Percentiles rank a stretch among this genome's conserved stretches.
These are phyloP conservation scores for Heteronetta atricapilla DNA, from an alignment of 2,113 vertebrate genomes.

Conservation along the genomic window DNA sequence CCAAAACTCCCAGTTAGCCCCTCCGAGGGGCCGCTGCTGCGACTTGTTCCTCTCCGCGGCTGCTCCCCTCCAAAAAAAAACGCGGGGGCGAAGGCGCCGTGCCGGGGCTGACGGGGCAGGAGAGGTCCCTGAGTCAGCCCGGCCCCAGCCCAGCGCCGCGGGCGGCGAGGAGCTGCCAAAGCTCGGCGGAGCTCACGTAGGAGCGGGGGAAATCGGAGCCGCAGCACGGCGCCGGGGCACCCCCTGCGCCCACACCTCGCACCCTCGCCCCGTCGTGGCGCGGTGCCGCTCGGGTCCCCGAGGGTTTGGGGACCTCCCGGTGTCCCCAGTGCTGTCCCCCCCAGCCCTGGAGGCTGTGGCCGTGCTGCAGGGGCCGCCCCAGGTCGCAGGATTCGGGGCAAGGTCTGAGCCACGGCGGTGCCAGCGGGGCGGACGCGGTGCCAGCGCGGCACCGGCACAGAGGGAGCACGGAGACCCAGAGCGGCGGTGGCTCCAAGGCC, in stretches of 20 bases:
- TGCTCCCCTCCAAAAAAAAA: not conserved
- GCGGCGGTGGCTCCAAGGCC: not conserved
- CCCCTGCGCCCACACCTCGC: not conserved
- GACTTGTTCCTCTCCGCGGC: not conserved
- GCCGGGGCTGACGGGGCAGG: not conserved
- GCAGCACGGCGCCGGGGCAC: not conserved
- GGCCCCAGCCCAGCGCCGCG: not conserved
- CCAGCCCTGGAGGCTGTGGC: fast-evolving
- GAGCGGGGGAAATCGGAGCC: not conserved
- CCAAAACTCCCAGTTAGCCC: not conserved
- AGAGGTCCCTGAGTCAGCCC: not conserved
- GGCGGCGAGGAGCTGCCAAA: not conserved
- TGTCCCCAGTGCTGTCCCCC: not conserved
- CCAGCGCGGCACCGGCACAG: not conserved
- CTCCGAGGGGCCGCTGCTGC: fast-evolving
- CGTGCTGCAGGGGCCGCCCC: not conserved
- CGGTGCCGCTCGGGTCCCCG: fast-evolving
- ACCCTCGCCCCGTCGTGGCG: fast-evolving
- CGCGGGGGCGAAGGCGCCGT: fast-evolving
- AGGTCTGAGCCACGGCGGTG: not conserved
- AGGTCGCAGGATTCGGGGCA: not conserved
- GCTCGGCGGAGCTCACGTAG: fast-evolving
- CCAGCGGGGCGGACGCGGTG: not conserved
- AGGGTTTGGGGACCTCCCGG: not conserved
- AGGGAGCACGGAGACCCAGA: too few species aligned